A percentile compares a stretch with the other conserved stretches of the same genome.
phyloP scores from a whole-genome alignment of 2,888 invertebrate species.

The Dioctria linearis region DNA sequence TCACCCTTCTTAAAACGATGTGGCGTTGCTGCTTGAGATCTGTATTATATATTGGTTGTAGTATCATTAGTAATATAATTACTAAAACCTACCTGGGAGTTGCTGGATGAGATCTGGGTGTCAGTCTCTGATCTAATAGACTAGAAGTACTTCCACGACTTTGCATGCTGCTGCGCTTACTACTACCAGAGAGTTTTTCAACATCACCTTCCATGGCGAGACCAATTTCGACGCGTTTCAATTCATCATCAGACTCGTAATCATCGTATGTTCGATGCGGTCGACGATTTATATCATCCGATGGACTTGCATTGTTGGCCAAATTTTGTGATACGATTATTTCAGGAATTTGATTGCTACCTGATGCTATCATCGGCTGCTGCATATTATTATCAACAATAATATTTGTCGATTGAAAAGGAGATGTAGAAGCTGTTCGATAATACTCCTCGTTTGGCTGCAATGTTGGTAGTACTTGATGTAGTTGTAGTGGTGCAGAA shows the following conservation, averaged over 20 bases:
- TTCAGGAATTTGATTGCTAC: slow-evolving; percentile 63
- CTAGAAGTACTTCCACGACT: slow-evolving; percentile 94
- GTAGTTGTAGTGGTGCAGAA: slow-evolving; percentile 65
- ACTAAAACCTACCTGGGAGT: slow-evolving; percentile 81
- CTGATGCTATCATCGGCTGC: slow-evolving; percentile 54
- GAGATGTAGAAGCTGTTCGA: slow-evolving; percentile 75
- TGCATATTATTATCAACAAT: slow-evolving; percentile 53
- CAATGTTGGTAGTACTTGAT: slow-evolving; percentile 68
- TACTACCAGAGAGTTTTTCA: slow-evolving; percentile 83
- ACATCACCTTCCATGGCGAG: slow-evolving; percentile 81
- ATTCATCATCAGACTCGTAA: slow-evolving; percentile 91
- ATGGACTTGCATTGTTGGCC: slow-evolving; percentile 61
- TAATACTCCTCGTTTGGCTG: slow-evolving; percentile 72
- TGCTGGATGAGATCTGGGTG: slow-evolving; percentile 91
- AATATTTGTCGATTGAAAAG: slow-evolving; percentile 71
- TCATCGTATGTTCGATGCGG: slow-evolving; percentile 78
- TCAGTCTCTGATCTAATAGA: slow-evolving; percentile 85
- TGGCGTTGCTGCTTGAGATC: slow-evolving; percentile 94
- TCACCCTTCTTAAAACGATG: slow-evolving; percentile 98
- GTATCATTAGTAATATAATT: background rate
- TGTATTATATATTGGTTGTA: slow-evolving; percentile 60
- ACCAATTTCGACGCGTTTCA: slow-evolving; percentile 88
- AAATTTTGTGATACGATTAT: slow-evolving; percentile 67
- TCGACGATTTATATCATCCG: slow-evolving; percentile 73
- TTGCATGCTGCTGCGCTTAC: slow-evolving; percentile 92